Evolutionary conservation across 2,888 invertebrate genomes (phyloP).

Genomic region (Stictocephala bisonia): DNA sequence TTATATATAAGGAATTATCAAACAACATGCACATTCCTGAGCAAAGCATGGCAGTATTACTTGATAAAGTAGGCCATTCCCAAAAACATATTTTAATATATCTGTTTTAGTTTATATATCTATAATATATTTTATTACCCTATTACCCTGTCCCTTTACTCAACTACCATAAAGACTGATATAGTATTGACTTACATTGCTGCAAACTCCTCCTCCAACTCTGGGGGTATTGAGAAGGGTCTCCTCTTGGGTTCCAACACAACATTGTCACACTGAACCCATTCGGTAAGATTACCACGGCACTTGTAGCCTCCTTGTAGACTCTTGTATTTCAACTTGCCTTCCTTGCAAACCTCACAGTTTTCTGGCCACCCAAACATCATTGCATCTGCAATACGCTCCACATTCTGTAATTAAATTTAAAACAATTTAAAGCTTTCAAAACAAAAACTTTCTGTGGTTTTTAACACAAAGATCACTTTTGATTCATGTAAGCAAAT

Average conservation of each 20-base stretch:
- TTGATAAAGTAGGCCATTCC: no score
- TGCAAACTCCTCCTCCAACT: slow-evolving; percentile 66
- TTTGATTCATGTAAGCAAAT: no score
- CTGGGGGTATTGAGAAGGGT: slow-evolving; percentile 76
- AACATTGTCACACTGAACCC: slow-evolving; percentile 86
- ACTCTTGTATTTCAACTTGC: slow-evolving; percentile 75
- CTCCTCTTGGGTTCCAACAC: slow-evolving; percentile 78
- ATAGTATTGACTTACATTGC: not conserved
- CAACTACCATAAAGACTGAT: no score
- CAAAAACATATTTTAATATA: no score
- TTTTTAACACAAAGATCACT: no score
- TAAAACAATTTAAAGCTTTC: not conserved
- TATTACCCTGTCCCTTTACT: no score
- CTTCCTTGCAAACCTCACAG: slow-evolving; percentile 82
- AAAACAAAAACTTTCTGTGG: no score
- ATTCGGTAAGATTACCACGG: slow-evolving; percentile 84
- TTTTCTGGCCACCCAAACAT: slow-evolving; percentile 85
- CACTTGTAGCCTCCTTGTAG: slow-evolving; percentile 89
- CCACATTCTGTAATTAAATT: slow-evolving; percentile 72
- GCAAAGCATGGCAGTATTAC: no score
- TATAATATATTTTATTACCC: no score
- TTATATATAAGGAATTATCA: no score
- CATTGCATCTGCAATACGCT: slow-evolving; percentile 85
- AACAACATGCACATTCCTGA: no score
- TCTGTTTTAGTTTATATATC: no score